These are phyloP conservation scores for Sebastes kiyomatsui DNA, from an alignment of 2,797 vertebrate species.

Conservation along the genomic window DNA sequence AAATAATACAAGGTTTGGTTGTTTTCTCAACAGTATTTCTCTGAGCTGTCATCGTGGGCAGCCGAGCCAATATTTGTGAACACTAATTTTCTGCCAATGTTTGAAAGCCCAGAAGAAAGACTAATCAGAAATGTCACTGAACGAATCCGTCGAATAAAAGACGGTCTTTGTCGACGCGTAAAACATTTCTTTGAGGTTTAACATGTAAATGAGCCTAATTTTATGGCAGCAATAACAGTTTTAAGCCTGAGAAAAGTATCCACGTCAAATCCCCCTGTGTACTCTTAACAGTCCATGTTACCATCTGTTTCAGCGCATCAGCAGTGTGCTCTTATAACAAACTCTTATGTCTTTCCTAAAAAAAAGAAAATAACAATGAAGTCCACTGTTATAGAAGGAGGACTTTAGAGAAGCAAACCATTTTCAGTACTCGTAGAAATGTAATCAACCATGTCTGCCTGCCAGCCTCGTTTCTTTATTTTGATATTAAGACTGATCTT, in stretches of 20 bases:
- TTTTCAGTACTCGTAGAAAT: not conserved
- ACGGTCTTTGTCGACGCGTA: not conserved
- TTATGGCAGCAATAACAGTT: conserved; percentile 25
- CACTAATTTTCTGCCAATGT: conserved; percentile 2
- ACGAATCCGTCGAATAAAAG: not conserved
- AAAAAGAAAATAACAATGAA: not conserved
- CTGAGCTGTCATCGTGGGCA: not conserved
- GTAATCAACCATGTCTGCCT: not conserved
- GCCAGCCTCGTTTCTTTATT: not conserved
- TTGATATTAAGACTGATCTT: not conserved
- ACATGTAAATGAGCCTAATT: conserved; percentile 28
- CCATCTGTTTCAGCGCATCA: conserved; percentile 43
- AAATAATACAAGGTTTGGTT: not conserved
- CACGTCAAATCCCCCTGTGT: conserved; percentile 24
- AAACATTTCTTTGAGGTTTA: conserved; percentile 2
- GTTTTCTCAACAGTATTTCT: not conserved
- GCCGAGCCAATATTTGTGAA: conserved; percentile 7
- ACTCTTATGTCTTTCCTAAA: not conserved
- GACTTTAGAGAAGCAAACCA: not conserved
- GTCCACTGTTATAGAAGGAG: not conserved
- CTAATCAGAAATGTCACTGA: conserved; percentile 6
- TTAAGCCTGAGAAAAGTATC: conserved; percentile 19
- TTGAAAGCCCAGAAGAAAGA: not conserved
- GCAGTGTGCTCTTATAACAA: not conserved
- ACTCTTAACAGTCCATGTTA: not conserved